Percentiles rank a stretch among this genome's conserved stretches.
phyloP scores from a whole-genome alignment of 2,113 vertebrate genomes.

The Oreamnos americanus region DNA sequence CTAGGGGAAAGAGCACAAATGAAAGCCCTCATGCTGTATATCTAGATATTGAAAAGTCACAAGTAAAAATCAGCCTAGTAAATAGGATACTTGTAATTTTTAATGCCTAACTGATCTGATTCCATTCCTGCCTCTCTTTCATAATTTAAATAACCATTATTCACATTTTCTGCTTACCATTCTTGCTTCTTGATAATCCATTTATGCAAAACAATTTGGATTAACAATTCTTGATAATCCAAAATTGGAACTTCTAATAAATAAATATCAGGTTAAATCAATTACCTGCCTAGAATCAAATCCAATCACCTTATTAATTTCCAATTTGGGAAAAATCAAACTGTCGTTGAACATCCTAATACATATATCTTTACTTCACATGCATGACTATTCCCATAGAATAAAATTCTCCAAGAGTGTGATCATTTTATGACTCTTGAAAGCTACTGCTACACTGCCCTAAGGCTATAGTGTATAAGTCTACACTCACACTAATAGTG shows the following conservation, averaged over 20 bases:
- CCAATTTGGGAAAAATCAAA: background rate
- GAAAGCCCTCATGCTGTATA: background rate
- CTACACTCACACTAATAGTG: background rate
- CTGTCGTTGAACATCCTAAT: background rate
- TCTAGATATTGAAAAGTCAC: background rate
- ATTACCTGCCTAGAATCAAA: background rate
- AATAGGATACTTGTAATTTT: background rate
- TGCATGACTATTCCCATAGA: background rate
- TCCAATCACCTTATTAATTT: background rate
- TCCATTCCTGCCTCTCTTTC: background rate
- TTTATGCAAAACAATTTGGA: background rate
- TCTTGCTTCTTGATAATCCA: background rate
- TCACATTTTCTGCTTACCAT: background rate
- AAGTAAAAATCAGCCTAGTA: background rate
- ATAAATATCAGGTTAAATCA: background rate
- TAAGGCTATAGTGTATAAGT: background rate
- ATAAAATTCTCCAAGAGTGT: background rate
- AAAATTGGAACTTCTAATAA: background rate
- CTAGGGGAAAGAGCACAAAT: background rate
- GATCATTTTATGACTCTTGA: background rate
- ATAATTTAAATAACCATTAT: background rate
- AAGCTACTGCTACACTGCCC: background rate
- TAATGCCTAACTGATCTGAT: background rate
- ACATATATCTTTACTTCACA: background rate
- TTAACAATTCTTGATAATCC: background rate